Percentiles rank a stretch among this genome's conserved stretches.
phyloP scores from a whole-genome alignment of 2,888 invertebrate genomes.

The Ochropleura plecta region DNA sequence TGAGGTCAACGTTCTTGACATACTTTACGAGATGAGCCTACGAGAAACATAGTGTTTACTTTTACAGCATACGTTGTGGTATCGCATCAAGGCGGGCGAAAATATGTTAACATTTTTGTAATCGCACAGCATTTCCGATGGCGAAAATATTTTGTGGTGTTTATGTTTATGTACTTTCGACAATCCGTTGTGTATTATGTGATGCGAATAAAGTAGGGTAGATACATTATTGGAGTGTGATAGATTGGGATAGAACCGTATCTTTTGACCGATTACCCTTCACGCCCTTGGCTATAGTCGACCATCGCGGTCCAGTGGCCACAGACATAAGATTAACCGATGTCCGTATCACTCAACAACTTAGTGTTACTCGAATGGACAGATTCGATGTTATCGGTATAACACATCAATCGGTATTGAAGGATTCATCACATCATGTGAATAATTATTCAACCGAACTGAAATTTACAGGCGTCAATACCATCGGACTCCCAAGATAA shows the following conservation, averaged over 20 bases:
- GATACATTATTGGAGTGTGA: constrained; percentile 61
- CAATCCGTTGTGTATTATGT: constrained; percentile 26
- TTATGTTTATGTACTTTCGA: constrained; percentile 24
- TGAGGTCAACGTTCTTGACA: constrained; percentile 83
- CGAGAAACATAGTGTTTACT: constrained; percentile 57
- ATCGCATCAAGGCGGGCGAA: constrained; percentile 9
- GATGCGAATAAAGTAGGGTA: constrained; percentile 55
- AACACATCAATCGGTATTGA: constrained; percentile 49
- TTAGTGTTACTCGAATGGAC: constrained; percentile 63
- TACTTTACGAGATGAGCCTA: constrained; percentile 68
- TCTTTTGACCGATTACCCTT: constrained; percentile 75
- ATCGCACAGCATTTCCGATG: background rate
- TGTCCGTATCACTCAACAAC: constrained; percentile 68
- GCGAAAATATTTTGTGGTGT: constrained; percentile 20
- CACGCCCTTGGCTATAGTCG: constrained; percentile 66
- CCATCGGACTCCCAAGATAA: background rate
- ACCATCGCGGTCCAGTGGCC: constrained; percentile 65
- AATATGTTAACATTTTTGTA: constrained; percentile 18
- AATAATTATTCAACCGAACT: constrained; percentile 32
- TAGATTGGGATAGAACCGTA: constrained; percentile 67
- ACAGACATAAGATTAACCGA: constrained; percentile 69
- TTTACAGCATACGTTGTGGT: constrained; percentile 30
- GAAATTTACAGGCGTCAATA: constrained; percentile 16
- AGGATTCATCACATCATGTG: constrained; percentile 39
- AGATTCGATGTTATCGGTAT: constrained; percentile 55